These are phyloP conservation scores for Stichodactyla mertensii DNA, from an alignment of 64 coral and sea anemone genomes.

Conservation along the genomic window DNA sequence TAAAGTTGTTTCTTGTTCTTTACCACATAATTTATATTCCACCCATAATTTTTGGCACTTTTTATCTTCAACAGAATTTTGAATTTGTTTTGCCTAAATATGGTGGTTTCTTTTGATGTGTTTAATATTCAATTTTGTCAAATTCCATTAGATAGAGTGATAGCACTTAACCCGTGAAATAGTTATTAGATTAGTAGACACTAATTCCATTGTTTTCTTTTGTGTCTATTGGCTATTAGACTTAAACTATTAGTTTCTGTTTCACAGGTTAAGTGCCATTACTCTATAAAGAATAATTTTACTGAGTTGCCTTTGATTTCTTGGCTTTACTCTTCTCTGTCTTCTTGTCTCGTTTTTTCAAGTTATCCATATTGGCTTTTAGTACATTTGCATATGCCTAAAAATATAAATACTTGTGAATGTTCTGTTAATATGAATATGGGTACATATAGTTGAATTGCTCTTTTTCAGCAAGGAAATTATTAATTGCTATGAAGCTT, in stretches of 20 bases:
- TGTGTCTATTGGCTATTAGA: no score
- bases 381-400: slow-evolving; percentile 99
- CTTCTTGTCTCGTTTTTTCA: slow-evolving; percentile 92
- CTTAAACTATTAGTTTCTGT: no score
- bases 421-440: no score
- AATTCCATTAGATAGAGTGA: neutral
- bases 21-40: no score
- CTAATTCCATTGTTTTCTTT: no score
- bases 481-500: no score
- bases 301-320: slow-evolving; percentile 96
- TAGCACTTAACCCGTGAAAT: no score
- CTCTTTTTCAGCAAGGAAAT: no score
- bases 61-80: neutral
- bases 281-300: slow-evolving; percentile 11
- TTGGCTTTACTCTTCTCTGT: slow-evolving; percentile 94
- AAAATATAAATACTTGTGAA: neutral
- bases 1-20: no score
- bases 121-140: neutral
- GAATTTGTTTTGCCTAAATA: neutral
- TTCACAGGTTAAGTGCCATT: no score
- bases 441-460: no score
- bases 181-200: no score
- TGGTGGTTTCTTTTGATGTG: neutral
- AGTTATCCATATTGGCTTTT: slow-evolving; percentile 88
- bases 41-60: neutral